Conservation (phyloP, 2,888 invertebrate species). For the Pterobdella sp. region DNA sequence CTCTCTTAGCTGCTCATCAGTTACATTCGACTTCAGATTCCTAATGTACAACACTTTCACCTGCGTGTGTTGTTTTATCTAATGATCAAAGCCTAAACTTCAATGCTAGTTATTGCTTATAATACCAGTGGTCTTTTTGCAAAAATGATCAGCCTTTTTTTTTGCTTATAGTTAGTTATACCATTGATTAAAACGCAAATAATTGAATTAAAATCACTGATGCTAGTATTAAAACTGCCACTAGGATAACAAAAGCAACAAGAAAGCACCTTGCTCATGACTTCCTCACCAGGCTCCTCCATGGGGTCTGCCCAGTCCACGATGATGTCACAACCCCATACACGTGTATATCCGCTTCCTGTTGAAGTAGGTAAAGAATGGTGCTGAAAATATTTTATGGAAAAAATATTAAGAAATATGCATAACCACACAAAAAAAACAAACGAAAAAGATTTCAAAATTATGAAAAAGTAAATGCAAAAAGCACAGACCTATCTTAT, state of each 20-base stretch:
- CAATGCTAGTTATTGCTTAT: too few relatives aligned
- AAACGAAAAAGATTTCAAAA: too few relatives aligned
- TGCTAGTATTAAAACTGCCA: not conserved
- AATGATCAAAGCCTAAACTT: too few relatives aligned
- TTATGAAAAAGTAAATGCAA: too few relatives aligned
- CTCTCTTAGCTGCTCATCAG: conserved; percentile 90
- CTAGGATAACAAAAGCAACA: not conserved
- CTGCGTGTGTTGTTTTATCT: conserved; percentile 50
- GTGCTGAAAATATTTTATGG: too few relatives aligned
- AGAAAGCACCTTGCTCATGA: conserved; percentile 83
- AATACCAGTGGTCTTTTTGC: not conserved
- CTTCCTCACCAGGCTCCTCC: conserved; percentile 96
- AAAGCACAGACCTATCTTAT: conserved; percentile 64
- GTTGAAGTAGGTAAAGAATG: too few relatives aligned
- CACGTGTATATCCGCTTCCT: conserved; percentile 80
- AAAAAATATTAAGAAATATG: too few relatives aligned
- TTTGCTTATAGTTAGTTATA: too few relatives aligned
- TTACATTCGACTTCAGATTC: conserved; percentile 90
- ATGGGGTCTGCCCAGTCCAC: conserved; percentile 99
- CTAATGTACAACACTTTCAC: conserved; percentile 97
- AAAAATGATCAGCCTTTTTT: too few relatives aligned
- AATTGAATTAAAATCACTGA: too few relatives aligned
- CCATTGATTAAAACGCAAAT: too few relatives aligned
- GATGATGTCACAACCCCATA: conserved; percentile 98
- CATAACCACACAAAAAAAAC: too few relatives aligned